phyloP scores from a whole-genome alignment of 2,797 vertebrate species.

The Luscinia luscinia region DNA sequence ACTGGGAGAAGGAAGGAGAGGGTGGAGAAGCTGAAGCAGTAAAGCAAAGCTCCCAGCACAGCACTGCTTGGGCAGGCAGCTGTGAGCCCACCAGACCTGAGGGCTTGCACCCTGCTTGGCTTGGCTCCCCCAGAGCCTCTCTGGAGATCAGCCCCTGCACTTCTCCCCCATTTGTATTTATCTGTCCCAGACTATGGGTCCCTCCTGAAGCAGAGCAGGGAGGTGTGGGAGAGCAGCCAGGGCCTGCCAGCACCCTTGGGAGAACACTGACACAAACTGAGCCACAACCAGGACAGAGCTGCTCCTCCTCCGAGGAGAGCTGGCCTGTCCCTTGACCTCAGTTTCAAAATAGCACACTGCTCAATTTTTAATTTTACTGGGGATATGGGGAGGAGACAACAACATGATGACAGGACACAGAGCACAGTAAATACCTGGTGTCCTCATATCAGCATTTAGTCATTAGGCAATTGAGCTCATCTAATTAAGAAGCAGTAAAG shows the following conservation, averaged over 20 bases:
- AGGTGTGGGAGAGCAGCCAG: background rate
- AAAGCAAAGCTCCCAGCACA: background rate
- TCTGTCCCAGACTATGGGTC: background rate
- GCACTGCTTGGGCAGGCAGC: background rate
- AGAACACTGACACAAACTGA: background rate
- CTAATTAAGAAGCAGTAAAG: background rate
- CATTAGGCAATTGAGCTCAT: background rate
- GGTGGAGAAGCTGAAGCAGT: background rate
- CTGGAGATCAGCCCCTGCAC: background rate
- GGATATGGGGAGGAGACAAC: background rate
- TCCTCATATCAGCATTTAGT: background rate
- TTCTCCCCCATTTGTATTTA: rapidly evolving
- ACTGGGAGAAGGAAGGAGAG: background rate
- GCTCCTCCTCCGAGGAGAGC: background rate
- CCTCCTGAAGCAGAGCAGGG: background rate
- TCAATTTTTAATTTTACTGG: background rate
- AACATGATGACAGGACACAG: background rate
- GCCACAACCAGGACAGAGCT: background rate
- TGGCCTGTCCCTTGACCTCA: background rate
- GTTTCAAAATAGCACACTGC: background rate
- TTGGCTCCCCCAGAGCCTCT: background rate
- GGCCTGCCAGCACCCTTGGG: background rate
- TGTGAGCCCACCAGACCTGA: background rate
- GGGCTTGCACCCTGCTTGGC: background rate
- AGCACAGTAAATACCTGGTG: background rate